Evolutionary conservation across 2,888 invertebrate species (phyloP), one percentile per base, ranked within the genome.

Genomic region (Leucoma salicis): DNA sequence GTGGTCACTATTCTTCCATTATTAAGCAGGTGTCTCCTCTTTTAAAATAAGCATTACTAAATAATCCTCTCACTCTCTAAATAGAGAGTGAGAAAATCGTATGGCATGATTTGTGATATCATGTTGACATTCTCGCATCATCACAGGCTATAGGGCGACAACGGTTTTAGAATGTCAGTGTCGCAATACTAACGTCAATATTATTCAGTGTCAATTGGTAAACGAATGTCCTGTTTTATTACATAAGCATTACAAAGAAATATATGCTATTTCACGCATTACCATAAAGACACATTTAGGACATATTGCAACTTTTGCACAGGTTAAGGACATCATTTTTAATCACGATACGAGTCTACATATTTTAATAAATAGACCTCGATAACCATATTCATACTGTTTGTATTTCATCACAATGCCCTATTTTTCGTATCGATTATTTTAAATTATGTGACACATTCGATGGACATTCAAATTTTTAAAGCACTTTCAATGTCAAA

Each of bases 151-250:
- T 77, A 63, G 74, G 70, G 46, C 74, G 63, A 43, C 63, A 48
- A 48, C 59, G 65, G 63, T 65, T 54, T 63, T 66, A 63, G 73
- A 74, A 78, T 81, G 74, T 68, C 70, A 69, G 77, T 79, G 70
- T 76, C 61, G 74, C 72, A 75, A 78, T 48, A 34, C 39, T 43
- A 31, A 40, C 42, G 48, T 21, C 46, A 41, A 50, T 57, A 39
- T 44, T 48, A 42, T 49, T 53, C 53, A 56, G 51, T 53, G 54
- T 50, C 46, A 53, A 46, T 48, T 60, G 49, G 51, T 46, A 50
- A 46, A 36, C 57, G 58, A 63, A 60, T 61, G 60, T 55, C 60
- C 56, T 36, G 41, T 48, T 48, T 24, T 24, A 40, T 41, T 46
- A 41, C 46, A 38, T 46, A 41, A 46, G 18, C 7, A 38, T 32